A percentile compares a stretch with the other conserved stretches of the same genome.
Evolutionary conservation across 2,797 vertebrate genomes (phyloP).

Genomic region (Darevskia nairensis): DNA sequence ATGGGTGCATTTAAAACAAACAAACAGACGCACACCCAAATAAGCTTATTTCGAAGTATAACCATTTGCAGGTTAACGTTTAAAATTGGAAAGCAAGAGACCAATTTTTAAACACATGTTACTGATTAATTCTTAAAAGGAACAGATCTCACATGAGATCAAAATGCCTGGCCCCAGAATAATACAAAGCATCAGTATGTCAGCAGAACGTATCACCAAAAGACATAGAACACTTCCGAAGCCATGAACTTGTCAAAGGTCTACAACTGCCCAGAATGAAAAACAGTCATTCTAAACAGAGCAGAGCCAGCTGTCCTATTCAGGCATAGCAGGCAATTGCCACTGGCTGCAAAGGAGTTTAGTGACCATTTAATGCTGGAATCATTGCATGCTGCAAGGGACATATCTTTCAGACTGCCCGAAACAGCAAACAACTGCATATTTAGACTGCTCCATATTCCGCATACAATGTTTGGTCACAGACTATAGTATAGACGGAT

Average conservation of each 20-base stretch:
- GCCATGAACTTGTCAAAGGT: not conserved
- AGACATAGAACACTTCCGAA: conserved; percentile 19
- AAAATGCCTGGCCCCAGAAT: not conserved
- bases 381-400: conserved; percentile 9
- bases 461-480: not conserved
- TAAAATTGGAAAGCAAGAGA: not conserved
- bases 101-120: not conserved
- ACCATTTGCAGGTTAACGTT: conserved; percentile 3
- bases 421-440: not conserved
- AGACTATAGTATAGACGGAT: conserved; percentile 5
- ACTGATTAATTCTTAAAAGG: not conserved
- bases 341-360: conserved; percentile 16
- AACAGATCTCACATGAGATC: not conserved
- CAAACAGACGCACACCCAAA: not conserved
- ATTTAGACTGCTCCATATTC: not conserved
- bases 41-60: not conserved
- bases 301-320: conserved; percentile 17
- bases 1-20: conserved; percentile 30
- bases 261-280: not conserved
- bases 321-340: not conserved
- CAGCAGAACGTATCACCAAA: not conserved
- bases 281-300: conserved; percentile 10
- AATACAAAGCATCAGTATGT: not conserved
- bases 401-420: conserved; percentile 1
- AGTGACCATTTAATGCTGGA: conserved; percentile 26